Evolutionary conservation across 2,797 vertebrate genomes (phyloP).

Genomic region (Hypotaenidia okinawae): DNA sequence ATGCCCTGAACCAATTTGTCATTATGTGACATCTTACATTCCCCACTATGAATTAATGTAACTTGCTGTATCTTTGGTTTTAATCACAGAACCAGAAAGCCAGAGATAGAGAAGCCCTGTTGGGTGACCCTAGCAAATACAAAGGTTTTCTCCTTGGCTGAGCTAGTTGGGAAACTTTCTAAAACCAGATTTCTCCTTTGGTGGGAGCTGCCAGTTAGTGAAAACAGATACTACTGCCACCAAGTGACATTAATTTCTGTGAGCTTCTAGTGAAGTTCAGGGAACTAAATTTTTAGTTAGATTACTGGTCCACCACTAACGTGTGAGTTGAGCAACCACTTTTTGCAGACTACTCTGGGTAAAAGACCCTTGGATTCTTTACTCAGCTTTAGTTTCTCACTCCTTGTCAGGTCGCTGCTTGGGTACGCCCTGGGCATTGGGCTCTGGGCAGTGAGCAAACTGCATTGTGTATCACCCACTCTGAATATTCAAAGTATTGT

Average conservation of each 20-base stretch:
- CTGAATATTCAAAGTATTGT: too few species aligned
- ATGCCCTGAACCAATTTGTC: not conserved
- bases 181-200: not conserved
- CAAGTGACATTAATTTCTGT: not conserved
- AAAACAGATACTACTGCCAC: not conserved
- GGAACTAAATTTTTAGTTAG: not conserved
- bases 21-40: not conserved
- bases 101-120: not conserved
- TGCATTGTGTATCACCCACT: too few species aligned
- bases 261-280: not conserved
- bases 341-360: not conserved
- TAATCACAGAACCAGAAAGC: not conserved
- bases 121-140: not conserved
- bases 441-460: too few species aligned
- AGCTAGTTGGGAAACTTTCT: not conserved
- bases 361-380: not conserved
- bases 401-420: not conserved
- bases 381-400: not conserved
- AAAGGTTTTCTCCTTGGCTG: not conserved
- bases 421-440: too few species aligned
- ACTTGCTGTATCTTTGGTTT: not conserved
- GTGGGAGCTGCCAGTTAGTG: not conserved
- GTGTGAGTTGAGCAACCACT: fast-evolving
- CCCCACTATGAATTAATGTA: not conserved
- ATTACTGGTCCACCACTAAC: fast-evolving